Percentiles rank a stretch among this genome's conserved stretches.
Conservation (phyloP, 2,113 vertebrate genomes). For the Pseudonaja textilis region DNA sequence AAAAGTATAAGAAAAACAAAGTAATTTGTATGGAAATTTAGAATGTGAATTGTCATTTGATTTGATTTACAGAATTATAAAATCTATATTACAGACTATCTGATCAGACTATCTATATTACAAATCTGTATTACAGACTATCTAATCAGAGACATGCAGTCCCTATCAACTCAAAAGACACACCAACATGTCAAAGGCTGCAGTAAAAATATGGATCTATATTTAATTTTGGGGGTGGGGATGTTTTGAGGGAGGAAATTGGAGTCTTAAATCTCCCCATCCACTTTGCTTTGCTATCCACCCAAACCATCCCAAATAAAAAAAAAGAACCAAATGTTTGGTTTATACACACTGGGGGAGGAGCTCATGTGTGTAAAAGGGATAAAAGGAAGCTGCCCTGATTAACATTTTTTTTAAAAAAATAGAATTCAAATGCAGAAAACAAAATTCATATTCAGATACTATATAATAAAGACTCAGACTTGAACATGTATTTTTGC, state of each 20-base stretch:
- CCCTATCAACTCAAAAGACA: background rate
- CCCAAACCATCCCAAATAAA: background rate
- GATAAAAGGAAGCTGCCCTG: background rate
- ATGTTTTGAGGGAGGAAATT: background rate
- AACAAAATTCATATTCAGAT: background rate
- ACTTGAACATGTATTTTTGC: background rate
- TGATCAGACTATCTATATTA: background rate
- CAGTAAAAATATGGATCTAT: background rate
- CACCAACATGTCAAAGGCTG: background rate
- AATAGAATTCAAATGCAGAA: background rate
- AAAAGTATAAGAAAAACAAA: background rate
- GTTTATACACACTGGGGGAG: background rate
- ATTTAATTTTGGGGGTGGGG: background rate
- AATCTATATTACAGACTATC: background rate
- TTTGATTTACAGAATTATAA: background rate
- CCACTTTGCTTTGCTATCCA: background rate
- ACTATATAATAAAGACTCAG: background rate
- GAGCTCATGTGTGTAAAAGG: background rate
- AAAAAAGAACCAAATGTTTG: background rate
- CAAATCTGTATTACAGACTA: background rate
- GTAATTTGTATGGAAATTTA: constrained; percentile 16
- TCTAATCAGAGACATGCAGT: background rate
- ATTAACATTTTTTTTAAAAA: background rate
- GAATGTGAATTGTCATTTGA: constrained; percentile 9
- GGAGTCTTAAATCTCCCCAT: background rate